Evolutionary conservation across 2,113 vertebrate genomes (phyloP).

Genomic region (Eurystomus gularis): DNA sequence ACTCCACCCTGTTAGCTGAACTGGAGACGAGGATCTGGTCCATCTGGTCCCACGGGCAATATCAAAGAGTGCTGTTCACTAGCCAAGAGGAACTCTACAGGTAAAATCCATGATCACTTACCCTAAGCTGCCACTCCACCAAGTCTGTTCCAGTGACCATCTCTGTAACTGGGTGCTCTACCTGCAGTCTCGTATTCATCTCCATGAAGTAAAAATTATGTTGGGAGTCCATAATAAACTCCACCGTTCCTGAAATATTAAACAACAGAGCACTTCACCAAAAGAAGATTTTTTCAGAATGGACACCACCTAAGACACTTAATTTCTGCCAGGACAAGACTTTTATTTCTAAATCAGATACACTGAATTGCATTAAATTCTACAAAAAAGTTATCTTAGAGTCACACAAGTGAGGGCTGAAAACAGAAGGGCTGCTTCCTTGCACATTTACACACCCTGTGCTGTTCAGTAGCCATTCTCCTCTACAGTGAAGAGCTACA

Average conservation of each 20-base stretch:
- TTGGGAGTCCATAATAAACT: constrained; percentile 96
- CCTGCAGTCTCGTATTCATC: constrained; percentile 98
- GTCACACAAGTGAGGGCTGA: background rate
- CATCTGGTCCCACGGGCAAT: background rate
- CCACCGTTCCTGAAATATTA: constrained; percentile 87
- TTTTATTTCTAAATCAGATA: background rate
- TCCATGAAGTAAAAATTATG: constrained; percentile 99
- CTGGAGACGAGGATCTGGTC: background rate
- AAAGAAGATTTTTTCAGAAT: background rate
- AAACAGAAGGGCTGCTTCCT: background rate
- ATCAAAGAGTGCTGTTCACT: background rate
- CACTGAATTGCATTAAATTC: background rate
- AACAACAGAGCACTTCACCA: background rate
- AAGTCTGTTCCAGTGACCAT: constrained; percentile 97
- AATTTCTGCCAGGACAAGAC: background rate
- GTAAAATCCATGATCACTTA: constrained; percentile 50
- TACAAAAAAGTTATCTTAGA: background rate
- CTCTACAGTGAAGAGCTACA: background rate
- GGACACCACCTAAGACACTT: background rate
- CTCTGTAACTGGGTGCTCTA: constrained; percentile 95
- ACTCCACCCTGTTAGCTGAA: background rate
- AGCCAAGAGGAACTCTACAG: background rate
- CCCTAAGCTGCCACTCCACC: constrained; percentile 98
- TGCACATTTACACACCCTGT: background rate
- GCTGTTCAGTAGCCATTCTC: background rate